Percentiles rank a stretch among this genome's conserved stretches.
These are phyloP conservation scores for Oryctolagus cuniculus DNA, from an alignment of 2,113 vertebrate genomes.

Conservation along the genomic window DNA sequence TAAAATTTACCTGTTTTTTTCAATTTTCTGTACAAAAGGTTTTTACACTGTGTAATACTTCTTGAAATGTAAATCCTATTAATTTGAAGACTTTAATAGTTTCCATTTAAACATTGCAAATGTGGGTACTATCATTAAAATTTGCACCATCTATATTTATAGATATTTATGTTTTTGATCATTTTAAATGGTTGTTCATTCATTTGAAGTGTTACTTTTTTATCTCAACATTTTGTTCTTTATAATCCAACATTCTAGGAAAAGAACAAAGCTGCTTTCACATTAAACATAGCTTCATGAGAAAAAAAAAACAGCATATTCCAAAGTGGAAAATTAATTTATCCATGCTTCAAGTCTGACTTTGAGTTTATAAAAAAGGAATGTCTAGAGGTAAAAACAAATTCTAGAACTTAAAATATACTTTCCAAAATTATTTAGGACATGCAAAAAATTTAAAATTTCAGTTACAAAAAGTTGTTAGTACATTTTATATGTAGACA, in stretches of 20 bases:
- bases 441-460: background rate
- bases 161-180: background rate
- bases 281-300: background rate
- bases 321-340: background rate
- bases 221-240: background rate
- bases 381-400: background rate
- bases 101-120: background rate
- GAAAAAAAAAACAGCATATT: background rate
- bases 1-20: background rate
- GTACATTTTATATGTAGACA: background rate
- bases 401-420: background rate
- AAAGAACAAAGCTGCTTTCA: background rate
- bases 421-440: background rate
- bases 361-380: background rate
- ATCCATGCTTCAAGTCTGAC: background rate
- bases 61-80: background rate
- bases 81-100: background rate
- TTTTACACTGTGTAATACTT: background rate
- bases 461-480: background rate
- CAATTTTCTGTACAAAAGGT: background rate
- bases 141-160: background rate
- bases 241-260: background rate
- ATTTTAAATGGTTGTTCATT: background rate
- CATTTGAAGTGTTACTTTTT: background rate
- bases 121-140: background rate